A percentile compares a stretch with the other conserved stretches of the same genome.
Evolutionary conservation across 2,888 invertebrate genomes (phyloP).

Genomic region (Cheiracanthium punctorium): DNA sequence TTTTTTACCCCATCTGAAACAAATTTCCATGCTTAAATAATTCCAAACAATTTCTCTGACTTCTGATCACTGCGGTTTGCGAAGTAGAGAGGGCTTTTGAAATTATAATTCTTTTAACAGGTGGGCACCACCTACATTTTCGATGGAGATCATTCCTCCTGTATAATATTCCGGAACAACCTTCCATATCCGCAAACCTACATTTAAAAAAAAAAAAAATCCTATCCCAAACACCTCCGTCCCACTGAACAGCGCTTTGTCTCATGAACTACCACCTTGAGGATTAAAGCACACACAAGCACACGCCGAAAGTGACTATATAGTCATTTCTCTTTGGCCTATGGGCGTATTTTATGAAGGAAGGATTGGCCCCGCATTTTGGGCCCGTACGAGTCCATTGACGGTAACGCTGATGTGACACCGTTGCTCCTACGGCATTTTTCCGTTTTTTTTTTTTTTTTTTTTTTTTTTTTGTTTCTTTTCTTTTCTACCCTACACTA

Average conservation of each 20-base stretch:
- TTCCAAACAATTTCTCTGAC: too few species aligned
- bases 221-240: neutral
- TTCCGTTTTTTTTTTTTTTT: neutral
- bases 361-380: neutral
- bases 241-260: neutral
- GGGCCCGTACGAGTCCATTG: conserved; percentile 9
- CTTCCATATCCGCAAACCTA: neutral
- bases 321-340: neutral
- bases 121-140: too few species aligned
- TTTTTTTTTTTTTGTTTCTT: too few species aligned
- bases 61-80: too few species aligned
- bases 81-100: too few species aligned
- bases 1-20: too few species aligned
- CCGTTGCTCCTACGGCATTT: conserved; percentile 26
- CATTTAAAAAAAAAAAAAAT: neutral
- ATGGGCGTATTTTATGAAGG: neutral
- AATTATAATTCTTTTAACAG: too few species aligned
- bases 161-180: too few species aligned
- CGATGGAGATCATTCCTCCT: too few species aligned
- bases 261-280: neutral
- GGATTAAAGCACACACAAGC: neutral
- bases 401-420: conserved; percentile 1
- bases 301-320: neutral
- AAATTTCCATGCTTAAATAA: too few species aligned
- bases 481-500: neutral